Percentiles rank a stretch among this genome's conserved stretches.
Conservation (phyloP, 2,113 vertebrate species). For the Myotis yumanensis region DNA sequence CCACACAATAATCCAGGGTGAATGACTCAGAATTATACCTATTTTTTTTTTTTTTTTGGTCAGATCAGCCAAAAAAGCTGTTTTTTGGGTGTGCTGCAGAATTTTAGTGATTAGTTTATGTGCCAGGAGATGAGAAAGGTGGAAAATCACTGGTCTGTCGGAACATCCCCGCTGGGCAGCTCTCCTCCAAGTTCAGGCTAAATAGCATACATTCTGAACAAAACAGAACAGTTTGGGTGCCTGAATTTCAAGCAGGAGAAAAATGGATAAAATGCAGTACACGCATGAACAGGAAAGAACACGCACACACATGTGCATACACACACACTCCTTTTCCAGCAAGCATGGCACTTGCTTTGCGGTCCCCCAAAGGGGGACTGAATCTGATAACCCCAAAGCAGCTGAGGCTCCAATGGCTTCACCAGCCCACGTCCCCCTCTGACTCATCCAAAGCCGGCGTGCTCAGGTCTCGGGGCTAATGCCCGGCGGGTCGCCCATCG, state of each 20-base stretch:
- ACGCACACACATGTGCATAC: accelerated
- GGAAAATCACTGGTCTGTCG: background rate
- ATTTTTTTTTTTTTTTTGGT: background rate
- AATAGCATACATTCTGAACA: background rate
- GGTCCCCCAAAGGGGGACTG: background rate
- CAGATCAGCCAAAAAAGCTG: background rate
- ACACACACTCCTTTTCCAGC: background rate
- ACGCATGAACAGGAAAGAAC: accelerated
- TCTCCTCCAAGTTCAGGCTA: background rate
- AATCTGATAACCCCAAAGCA: conserved; percentile 2
- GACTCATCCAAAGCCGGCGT: conserved; percentile 9
- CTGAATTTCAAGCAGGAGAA: background rate
- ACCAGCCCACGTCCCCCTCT: conserved; percentile 30
- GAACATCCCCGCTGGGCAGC: accelerated
- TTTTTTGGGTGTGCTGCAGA: background rate
- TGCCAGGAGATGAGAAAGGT: background rate
- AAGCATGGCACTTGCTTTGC: background rate
- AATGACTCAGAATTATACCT: background rate
- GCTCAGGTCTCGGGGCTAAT: background rate
- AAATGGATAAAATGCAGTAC: background rate
- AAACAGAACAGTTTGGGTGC: background rate
- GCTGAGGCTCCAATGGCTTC: background rate
- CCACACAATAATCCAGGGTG: background rate
- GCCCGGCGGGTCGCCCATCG: background rate
- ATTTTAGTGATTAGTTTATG: background rate